Evolutionary conservation across 2,113 vertebrate species (phyloP).

Genomic region (Pterocles orientalis): DNA sequence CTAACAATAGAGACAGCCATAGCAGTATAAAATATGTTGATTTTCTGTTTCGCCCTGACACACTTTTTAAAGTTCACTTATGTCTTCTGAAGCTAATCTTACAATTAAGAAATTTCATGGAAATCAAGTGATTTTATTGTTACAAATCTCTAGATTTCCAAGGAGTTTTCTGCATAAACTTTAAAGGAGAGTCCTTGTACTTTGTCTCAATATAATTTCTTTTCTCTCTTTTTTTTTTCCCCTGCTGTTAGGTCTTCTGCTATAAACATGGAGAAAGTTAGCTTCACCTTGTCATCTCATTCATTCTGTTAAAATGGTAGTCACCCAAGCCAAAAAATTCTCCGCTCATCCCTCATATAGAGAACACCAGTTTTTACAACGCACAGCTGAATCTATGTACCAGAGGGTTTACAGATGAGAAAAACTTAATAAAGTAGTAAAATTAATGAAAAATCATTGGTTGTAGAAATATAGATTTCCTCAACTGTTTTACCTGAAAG

Average conservation of each 20-base stretch:
- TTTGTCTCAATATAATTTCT: not conserved
- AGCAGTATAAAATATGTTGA: not conserved
- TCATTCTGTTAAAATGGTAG: not conserved
- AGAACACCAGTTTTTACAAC: not conserved
- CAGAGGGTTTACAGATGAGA: not conserved
- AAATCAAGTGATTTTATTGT: not conserved
- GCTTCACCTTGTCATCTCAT: not conserved
- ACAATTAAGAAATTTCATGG: not conserved
- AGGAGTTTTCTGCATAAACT: not conserved
- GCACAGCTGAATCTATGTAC: not conserved
- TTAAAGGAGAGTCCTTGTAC: not conserved
- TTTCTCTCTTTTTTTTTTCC: not conserved
- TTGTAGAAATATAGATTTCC: not conserved
- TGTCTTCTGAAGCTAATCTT: not conserved
- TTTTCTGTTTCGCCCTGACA: not conserved
- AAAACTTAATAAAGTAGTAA: not conserved
- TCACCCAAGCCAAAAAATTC: not conserved
- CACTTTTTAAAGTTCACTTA: not conserved
- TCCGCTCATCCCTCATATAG: rapidly evolving
- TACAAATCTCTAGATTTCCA: not conserved
- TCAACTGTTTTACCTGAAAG: not conserved
- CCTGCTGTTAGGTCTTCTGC: not conserved
- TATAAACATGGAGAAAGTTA: not conserved
- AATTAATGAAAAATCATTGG: not conserved
- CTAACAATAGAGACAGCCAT: not conserved